These are phyloP conservation scores for Rhynchonycteris naso DNA, from an alignment of 2,797 vertebrate species.

Conservation along the genomic window DNA sequence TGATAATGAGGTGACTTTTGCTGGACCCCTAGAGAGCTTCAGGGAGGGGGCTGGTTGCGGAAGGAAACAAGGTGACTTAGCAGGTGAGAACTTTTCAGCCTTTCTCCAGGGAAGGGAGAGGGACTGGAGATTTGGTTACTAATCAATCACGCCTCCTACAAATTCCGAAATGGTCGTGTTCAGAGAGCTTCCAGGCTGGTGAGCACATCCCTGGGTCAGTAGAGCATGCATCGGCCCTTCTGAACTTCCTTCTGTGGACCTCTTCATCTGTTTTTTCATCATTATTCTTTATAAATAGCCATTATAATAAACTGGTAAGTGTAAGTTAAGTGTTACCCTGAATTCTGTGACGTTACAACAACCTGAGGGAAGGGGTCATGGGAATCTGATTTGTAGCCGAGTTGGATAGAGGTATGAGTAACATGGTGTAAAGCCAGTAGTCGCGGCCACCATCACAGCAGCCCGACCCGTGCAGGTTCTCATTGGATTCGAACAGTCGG, in stretches of 20 bases:
- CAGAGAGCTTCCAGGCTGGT: background rate
- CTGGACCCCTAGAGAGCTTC: background rate
- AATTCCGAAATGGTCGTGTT: background rate
- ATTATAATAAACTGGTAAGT: background rate
- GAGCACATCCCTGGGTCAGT: background rate
- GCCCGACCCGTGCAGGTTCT: no score
- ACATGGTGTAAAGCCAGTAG: no score
- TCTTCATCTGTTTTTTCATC: background rate
- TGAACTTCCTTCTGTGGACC: background rate
- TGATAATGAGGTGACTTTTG: background rate
- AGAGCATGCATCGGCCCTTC: background rate
- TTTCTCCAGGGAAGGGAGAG: background rate
- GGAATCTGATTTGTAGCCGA: background rate
- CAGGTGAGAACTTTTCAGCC: background rate
- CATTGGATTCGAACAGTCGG: no score
- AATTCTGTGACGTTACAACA: background rate
- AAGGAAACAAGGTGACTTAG: background rate
- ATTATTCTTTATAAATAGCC: background rate
- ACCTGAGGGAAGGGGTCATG: background rate
- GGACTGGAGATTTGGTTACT: background rate
- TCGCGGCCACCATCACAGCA: no score
- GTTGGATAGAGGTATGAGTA: background rate
- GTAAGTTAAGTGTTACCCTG: background rate
- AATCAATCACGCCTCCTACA: background rate
- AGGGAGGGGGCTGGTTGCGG: background rate